A percentile compares a stretch with the other conserved stretches of the same genome.
These are phyloP conservation scores for Muschampia plurimacula DNA, from an alignment of 2,888 invertebrate species.

Conservation along the genomic window DNA sequence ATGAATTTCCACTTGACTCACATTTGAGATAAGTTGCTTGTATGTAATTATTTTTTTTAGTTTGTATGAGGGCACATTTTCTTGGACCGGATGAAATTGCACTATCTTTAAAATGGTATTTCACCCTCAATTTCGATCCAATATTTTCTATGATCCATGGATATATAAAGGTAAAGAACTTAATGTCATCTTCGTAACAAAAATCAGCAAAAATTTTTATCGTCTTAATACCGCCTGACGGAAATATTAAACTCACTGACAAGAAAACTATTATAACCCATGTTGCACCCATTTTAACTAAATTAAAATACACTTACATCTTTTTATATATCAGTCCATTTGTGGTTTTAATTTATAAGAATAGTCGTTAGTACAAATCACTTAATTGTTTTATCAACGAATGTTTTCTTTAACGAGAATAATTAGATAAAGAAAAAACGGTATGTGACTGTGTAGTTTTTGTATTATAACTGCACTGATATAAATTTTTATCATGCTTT, in stretches of 20 bases:
- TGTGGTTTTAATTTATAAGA: slow-evolving; percentile 11
- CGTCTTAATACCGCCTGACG: slow-evolving; percentile 45
- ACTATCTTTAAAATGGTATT: slow-evolving; percentile 50
- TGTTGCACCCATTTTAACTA: slow-evolving; percentile 22
- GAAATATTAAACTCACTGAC: slow-evolving; percentile 29
- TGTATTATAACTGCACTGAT: background rate
- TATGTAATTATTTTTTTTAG: slow-evolving; percentile 41
- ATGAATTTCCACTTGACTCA: slow-evolving; percentile 39
- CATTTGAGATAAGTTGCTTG: slow-evolving; percentile 48
- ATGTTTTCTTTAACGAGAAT: background rate
- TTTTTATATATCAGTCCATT: slow-evolving; percentile 20
- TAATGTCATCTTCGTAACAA: slow-evolving; percentile 45
- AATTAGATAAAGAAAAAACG: background rate
- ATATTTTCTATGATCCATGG: slow-evolving; percentile 55
- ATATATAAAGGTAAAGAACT: slow-evolving; percentile 50
- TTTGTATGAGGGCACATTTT: slow-evolving; percentile 50
- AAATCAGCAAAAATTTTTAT: slow-evolving; percentile 52
- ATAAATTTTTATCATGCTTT: too few species aligned
- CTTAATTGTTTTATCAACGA: slow-evolving; percentile 4
- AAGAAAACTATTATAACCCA: slow-evolving; percentile 20
- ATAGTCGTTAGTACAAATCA: background rate
- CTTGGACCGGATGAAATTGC: slow-evolving; percentile 45
- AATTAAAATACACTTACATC: slow-evolving; percentile 6
- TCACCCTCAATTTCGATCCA: slow-evolving; percentile 47
- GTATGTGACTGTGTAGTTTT: background rate